Evolutionary conservation across 2,113 vertebrate genomes (phyloP).

Genomic region (Acanthochromis polyacanthus): DNA sequence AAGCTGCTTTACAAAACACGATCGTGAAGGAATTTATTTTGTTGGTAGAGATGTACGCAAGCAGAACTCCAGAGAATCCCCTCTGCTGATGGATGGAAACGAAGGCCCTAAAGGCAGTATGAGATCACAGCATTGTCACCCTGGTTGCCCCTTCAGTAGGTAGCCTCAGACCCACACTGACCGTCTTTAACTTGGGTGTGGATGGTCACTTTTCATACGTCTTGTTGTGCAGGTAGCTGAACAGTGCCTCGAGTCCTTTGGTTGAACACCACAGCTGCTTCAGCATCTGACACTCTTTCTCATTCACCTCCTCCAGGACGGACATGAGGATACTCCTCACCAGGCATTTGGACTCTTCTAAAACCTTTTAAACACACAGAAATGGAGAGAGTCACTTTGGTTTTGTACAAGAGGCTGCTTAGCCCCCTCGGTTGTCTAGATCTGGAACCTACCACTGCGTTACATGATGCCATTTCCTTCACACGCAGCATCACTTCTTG

Average conservation of each 20-base stretch:
- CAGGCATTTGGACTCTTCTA: constrained; percentile 97
- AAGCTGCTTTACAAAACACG: constrained; percentile 29
- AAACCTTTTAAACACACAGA: constrained; percentile 84
- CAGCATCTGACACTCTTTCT: constrained; percentile 96
- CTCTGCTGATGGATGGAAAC: constrained; percentile 29
- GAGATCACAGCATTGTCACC: constrained; percentile 15
- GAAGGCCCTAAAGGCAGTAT: constrained; percentile 17
- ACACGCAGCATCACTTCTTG: constrained; percentile 98
- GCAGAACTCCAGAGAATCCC: constrained; percentile 31
- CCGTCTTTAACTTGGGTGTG: not conserved
- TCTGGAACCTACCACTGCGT: constrained; percentile 89
- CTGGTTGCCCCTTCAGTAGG: constrained; percentile 9
- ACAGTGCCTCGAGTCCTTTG: constrained; percentile 96
- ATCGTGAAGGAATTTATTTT: constrained; percentile 1
- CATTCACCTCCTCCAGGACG: constrained; percentile 94
- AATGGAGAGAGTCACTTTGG: not conserved
- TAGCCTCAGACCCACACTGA: not conserved
- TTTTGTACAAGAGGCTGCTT: not conserved
- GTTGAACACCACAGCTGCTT: constrained; percentile 97
- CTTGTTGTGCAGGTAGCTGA: constrained; percentile 96
- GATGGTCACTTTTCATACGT: constrained; percentile 90
- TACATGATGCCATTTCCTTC: constrained; percentile 98
- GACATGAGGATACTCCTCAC: constrained; percentile 93
- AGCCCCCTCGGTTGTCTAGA: not conserved
- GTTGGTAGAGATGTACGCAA: constrained; percentile 18